Base-by-base conservation (phyloP, 2,113 vertebrate species). In the Oenanthe oenanthe region DNA sequence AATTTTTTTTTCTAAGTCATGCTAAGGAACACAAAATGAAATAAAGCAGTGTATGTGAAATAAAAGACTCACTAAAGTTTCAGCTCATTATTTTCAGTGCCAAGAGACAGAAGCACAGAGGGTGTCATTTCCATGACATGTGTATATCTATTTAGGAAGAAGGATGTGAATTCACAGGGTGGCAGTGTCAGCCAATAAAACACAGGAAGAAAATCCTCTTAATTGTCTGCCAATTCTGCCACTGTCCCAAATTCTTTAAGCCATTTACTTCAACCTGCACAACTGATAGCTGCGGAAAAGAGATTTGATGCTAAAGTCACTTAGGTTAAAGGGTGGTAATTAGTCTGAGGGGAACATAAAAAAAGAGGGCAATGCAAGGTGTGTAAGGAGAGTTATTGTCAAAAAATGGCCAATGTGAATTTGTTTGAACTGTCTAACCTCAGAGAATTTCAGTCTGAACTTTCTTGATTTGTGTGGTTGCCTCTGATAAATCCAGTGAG, bases 261-360 rank as follows among this genome's bases (percentile, higher is more conserved):
- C 24, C 43, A 53, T 48, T 50, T 56, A n/a, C 34, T 71, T 95
- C 60, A 50, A 6, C 26, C 14, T 84, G 47, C 12, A n/a, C 1
- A 4, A 32, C 56, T 81, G 89, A 81, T 50, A 90, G 50, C 45
- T 83, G 31, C 20, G 62, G 53, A 75, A 60, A 22, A 83, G 53
- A 74, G 56, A 79, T 85, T 82, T 81, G 54, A 61, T 72, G 70
- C 47, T 51, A 80, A 91, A 94, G 56, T 25, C 66, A 72, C 51
- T 83, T n/a, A 45, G 45, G 77, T 96, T 89, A 85, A 91, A 94
- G 42, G 42, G 16, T 88, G 19, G 14, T 31, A 89, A 95, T 95
- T 94, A 94, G 45, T 72, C n/a, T 70, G n/a, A 88, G 28, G 3
- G 63, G 19, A 74, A 22, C 61, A 81, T 78, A 31, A 92, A 91